Conservation (phyloP, 2,888 invertebrate genomes). For the Pristionchus japonicus region DNA sequence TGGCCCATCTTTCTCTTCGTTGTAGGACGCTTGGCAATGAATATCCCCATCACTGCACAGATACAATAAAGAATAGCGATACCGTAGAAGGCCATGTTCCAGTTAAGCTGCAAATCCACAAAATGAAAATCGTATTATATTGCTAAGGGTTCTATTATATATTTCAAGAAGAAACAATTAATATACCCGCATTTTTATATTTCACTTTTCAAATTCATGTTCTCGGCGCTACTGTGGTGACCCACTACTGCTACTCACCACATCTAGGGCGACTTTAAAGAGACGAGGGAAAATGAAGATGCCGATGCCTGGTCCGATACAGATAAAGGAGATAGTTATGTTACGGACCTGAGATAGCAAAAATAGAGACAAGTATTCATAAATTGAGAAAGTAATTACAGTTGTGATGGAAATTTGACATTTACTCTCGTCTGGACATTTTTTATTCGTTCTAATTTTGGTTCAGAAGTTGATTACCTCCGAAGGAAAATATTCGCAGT, state of each 20-base stretch:
- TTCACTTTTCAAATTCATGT: too few relatives aligned
- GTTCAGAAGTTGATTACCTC: background rate
- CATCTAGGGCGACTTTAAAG: conserved; percentile 52
- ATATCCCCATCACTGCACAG: conserved; percentile 54
- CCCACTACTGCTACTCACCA: conserved; percentile 48
- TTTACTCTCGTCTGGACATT: background rate
- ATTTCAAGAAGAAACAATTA: too few relatives aligned
- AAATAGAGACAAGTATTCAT: too few relatives aligned
- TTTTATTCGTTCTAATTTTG: background rate
- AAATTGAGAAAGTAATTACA: background rate
- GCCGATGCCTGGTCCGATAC: conserved; percentile 61
- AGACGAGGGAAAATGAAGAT: conserved; percentile 59
- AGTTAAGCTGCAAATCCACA: conserved; percentile 52
- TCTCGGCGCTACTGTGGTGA: too few relatives aligned
- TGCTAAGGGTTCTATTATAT: too few relatives aligned
- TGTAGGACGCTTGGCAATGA: conserved; percentile 53
- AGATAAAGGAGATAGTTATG: conserved; percentile 53
- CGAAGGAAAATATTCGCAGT: conserved; percentile 62
- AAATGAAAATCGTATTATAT: too few relatives aligned
- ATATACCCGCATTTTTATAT: too few relatives aligned
- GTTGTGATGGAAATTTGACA: background rate
- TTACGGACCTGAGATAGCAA: background rate
- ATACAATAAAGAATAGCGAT: conserved; percentile 54
- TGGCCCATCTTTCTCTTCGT: conserved; percentile 48
- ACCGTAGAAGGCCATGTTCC: conserved; percentile 54